phyloP scores from a whole-genome alignment of 2,888 invertebrate species.

The Plagodis dolabraria region DNA sequence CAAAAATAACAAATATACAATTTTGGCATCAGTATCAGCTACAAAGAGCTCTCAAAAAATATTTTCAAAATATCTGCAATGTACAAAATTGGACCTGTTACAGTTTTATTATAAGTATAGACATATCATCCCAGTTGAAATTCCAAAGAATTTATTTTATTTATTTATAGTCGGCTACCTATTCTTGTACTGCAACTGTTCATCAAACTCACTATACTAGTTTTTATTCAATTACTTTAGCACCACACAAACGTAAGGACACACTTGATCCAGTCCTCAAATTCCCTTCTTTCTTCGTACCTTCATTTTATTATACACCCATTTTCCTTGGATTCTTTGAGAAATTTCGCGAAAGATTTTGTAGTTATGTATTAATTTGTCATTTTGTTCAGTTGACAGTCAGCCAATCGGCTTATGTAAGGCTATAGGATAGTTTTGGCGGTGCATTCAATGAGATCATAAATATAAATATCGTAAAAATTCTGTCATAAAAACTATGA shows the following conservation, averaged over 20 bases:
- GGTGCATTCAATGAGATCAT: not conserved
- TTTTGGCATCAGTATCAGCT: too few species aligned
- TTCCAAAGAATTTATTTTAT: too few species aligned
- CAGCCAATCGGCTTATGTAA: constrained; percentile 7
- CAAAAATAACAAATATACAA: too few species aligned
- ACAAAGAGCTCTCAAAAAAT: too few species aligned
- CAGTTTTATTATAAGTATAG: too few species aligned
- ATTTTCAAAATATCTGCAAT: too few species aligned
- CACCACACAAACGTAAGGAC: constrained; percentile 42
- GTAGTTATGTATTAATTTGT: constrained; percentile 33
- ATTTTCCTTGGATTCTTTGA: constrained; percentile 10
- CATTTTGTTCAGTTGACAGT: constrained; percentile 32
- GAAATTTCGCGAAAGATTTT: constrained; percentile 3
- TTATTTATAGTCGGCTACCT: too few species aligned
- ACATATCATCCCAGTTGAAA: too few species aligned
- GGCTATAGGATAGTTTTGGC: not conserved
- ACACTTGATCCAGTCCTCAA: constrained; percentile 51
- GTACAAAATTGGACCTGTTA: too few species aligned
- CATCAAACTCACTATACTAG: constrained; percentile 2
- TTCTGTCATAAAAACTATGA: too few species aligned
- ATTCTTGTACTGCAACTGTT: too few species aligned
- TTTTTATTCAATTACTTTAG: constrained; percentile 23
- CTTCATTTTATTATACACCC: constrained; percentile 9
- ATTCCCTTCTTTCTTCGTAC: constrained; percentile 50
- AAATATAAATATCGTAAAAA: not conserved